Evolutionary conservation across 1,140 invertebrate species (phyloP).

Genomic region (Aplysia californica): DNA sequence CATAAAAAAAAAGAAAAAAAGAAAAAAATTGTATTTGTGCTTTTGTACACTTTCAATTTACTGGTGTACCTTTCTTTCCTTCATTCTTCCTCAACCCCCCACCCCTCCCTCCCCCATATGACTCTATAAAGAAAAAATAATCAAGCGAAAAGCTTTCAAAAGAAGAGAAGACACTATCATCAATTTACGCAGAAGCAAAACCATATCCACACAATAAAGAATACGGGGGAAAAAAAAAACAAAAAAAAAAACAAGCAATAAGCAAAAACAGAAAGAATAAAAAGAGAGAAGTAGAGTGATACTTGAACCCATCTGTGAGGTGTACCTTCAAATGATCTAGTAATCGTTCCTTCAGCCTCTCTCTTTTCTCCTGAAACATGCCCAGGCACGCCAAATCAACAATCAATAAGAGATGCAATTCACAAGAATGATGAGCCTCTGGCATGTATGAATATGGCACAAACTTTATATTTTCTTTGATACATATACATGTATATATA

Average conservation of each 20-base stretch:
- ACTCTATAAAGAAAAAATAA: not conserved
- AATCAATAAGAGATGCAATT: too few species aligned
- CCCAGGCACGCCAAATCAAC: too few species aligned
- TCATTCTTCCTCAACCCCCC: not conserved
- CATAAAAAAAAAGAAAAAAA: too few species aligned
- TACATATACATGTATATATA: too few species aligned
- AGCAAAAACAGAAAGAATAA: not conserved
- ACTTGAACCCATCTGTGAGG: too few species aligned
- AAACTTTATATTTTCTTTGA: too few species aligned
- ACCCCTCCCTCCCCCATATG: not conserved
- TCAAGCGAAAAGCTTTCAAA: not conserved
- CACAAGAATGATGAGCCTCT: too few species aligned
- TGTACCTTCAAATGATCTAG: not conserved
- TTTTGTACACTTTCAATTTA: not conserved
- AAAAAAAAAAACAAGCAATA: not conserved
- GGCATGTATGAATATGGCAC: too few species aligned
- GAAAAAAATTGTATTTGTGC: too few species aligned
- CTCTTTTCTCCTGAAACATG: not conserved
- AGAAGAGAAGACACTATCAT: not conserved
- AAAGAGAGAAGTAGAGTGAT: constrained; percentile 81
- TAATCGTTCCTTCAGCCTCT: not conserved
- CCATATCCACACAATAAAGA: not conserved
- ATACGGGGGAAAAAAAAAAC: not conserved
- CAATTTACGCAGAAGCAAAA: not conserved
- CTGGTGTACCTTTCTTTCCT: not conserved